Evolutionary conservation across 2,797 vertebrate species (phyloP), one percentile per base, ranked within the genome.

Genomic region (Fringilla coelebs): DNA sequence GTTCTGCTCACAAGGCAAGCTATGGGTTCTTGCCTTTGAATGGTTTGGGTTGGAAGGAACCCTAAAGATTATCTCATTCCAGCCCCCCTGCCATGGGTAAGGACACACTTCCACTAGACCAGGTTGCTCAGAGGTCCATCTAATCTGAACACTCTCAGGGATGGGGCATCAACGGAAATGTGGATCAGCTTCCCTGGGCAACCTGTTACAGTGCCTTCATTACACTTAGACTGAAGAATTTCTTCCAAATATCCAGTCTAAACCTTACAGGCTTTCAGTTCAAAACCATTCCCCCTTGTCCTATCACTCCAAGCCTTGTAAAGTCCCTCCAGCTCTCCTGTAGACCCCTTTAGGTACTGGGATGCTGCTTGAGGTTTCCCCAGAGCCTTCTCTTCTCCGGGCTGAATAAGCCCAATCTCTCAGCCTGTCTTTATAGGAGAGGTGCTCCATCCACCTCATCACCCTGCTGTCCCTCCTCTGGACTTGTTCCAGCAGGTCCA

Each of bases 61-160:
- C 11, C 21, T 54, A 36, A 66, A 36, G 34, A 34, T 25, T 13
- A 17, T 32, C 26, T 52, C 0, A 0, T 61, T 78, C 46, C 24
- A 36, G 1, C 8, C 2, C 1, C 13, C 4, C 16, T 54, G 22
- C 22, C 17, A 1, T 20, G 13, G 18, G 19, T 11, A 36, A 32
- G 16, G 31, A 17, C 16, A 9, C 31, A 28, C 2, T 60, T 54
- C 11, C 2, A 5, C 22, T 32, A 25, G 26, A 41, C 11, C 10
- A 36, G 6, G 0, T 13, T 66, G 34, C 26, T 89, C 40, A 78
- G 60, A 66, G 24, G 31, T 48, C 13, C 19, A 9, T 51, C 19
- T 24, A 43, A 0, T 14, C 24, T 57, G 28, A 76, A 11, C 24
- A 25, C 10, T 62, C 61, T 5, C 7, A 38, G 17, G 29, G 3